These are phyloP conservation scores for Subanguina moxae DNA, from an alignment of 1,140 invertebrate species.

Conservation along the genomic window DNA sequence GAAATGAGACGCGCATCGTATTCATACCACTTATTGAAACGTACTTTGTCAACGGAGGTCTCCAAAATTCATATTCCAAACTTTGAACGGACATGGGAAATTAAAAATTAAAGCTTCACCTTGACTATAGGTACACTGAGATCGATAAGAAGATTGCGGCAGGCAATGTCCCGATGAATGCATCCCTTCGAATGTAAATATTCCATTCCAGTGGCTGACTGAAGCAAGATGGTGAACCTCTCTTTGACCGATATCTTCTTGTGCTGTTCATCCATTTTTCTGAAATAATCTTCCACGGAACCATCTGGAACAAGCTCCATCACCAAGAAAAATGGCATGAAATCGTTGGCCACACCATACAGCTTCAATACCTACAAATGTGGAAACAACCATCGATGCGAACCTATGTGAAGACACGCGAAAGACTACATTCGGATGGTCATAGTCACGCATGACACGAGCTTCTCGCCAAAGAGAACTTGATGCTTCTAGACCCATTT, in stretches of 20 bases:
- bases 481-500: slow-evolving; percentile 40
- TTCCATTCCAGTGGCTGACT: slow-evolving; percentile 45
- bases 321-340: slow-evolving; percentile 44
- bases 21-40: too few relatives aligned
- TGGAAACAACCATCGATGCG: not conserved
- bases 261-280: slow-evolving; percentile 14
- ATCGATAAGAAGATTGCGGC: slow-evolving; percentile 42
- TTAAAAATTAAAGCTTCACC: not conserved
- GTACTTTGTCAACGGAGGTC: too few relatives aligned
- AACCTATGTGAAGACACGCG: not conserved
- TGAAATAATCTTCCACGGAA: slow-evolving; percentile 43
- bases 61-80: too few relatives aligned
- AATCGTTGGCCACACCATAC: slow-evolving; percentile 5
- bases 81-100: too few relatives aligned
- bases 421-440: slow-evolving; percentile 48
- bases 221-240: slow-evolving; percentile 29
- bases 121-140: slow-evolving; percentile 33
- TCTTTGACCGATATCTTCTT: slow-evolving; percentile 11
- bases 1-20: too few relatives aligned
- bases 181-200: slow-evolving; percentile 48
- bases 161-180: slow-evolving; percentile 50
- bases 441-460: slow-evolving; percentile 50
- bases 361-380: not conserved
- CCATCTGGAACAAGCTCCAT: slow-evolving; percentile 50
- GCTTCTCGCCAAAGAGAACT: slow-evolving; percentile 35